Evolutionary conservation across 2,113 vertebrate species (phyloP).

Genomic region (Prinia subflava): DNA sequence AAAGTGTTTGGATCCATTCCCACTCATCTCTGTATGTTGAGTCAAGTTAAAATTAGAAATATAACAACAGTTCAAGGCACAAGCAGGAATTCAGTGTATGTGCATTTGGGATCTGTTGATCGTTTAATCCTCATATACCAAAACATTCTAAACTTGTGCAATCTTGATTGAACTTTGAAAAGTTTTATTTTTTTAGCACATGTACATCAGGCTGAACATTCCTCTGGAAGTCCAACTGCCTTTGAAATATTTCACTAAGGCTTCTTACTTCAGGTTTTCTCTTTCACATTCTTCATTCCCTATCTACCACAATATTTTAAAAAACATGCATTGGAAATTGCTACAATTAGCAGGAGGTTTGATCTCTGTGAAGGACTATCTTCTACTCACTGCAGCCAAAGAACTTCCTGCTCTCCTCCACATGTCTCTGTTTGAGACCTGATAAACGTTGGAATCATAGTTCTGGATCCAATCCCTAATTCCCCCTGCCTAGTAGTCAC

Average conservation of each 20-base stretch:
- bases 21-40: conserved; percentile 91
- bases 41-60: conserved; percentile 82
- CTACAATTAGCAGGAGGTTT: conserved; percentile 43
- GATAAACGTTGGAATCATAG: conserved; percentile 9
- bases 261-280: conserved; percentile 28
- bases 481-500: conserved; percentile 38
- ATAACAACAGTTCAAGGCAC: conserved; percentile 75
- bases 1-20: conserved; percentile 94
- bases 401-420: conserved; percentile 21
- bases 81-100: conserved; percentile 64
- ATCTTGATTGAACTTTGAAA: conserved; percentile 19
- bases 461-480: conserved; percentile 9
- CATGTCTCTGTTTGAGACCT: conserved; percentile 27
- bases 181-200: conserved; percentile 31
- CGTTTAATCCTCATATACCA: conserved; percentile 51
- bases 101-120: conserved; percentile 59
- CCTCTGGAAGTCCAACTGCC: neutral
- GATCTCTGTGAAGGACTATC: conserved; percentile 33
- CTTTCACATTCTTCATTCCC: neutral
- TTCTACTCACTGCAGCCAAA: conserved; percentile 30
- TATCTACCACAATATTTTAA: conserved; percentile 7
- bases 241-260: conserved; percentile 53
- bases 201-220: conserved; percentile 26
- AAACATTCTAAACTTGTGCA: conserved; percentile 49
- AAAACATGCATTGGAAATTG: neutral